These are phyloP conservation scores for Ceuthmochares aereus DNA, from an alignment of 2,113 vertebrate genomes.

Conservation along the genomic window DNA sequence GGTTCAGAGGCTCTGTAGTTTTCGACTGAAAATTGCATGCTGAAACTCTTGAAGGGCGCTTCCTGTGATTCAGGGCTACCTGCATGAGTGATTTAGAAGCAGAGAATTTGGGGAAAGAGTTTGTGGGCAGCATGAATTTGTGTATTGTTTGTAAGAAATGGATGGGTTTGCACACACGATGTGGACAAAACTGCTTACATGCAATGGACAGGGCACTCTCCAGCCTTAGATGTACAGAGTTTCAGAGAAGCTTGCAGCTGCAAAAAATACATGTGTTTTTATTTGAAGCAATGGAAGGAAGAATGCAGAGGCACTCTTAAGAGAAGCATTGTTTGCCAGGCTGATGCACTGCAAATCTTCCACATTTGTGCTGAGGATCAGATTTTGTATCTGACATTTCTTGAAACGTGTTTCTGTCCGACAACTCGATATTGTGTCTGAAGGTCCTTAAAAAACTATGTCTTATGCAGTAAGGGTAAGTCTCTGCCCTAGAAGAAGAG, in stretches of 20 bases:
- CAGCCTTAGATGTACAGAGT: not conserved
- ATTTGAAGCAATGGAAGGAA: not conserved
- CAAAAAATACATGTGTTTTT: not conserved
- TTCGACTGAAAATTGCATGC: not conserved
- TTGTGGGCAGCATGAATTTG: not conserved
- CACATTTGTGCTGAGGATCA: not conserved
- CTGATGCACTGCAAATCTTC: not conserved
- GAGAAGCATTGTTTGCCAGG: not conserved
- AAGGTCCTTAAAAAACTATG: not conserved
- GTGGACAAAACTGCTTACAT: not conserved
- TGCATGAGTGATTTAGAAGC: not conserved
- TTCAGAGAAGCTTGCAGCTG: not conserved
- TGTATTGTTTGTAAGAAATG: not conserved
- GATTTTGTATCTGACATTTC: not conserved
- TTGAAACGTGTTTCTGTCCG: not conserved
- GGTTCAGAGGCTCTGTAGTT: not conserved
- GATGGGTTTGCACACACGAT: not conserved
- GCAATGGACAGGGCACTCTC: not conserved
- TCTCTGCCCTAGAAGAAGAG: not conserved
- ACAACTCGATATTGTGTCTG: not conserved
- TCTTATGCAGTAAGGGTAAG: not conserved
- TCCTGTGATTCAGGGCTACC: not conserved
- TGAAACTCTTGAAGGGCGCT: not conserved
- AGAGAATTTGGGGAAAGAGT: not conserved
- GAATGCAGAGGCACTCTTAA: not conserved